Conservation (phyloP, 1,140 invertebrate species). For the Zaprionus vittiger region DNA sequence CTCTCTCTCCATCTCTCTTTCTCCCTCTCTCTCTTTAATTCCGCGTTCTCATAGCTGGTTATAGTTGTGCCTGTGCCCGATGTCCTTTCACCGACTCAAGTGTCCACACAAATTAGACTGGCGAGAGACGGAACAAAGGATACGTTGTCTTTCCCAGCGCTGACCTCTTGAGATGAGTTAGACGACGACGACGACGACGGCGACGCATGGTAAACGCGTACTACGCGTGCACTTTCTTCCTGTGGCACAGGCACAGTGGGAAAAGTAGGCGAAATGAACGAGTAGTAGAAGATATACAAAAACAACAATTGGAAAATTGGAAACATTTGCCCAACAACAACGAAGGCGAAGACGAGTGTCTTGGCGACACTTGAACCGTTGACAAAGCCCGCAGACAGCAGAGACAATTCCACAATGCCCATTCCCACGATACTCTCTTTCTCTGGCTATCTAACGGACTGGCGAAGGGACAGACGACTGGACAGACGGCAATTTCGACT, state of each 20-base stretch:
- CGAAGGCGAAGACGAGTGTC: slow-evolving; percentile 31
- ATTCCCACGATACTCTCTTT: slow-evolving; percentile 82
- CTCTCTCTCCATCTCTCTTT: slow-evolving; percentile 50
- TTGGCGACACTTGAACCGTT: slow-evolving; percentile 77
- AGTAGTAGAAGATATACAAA: slow-evolving; percentile 8
- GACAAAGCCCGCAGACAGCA: slow-evolving; percentile 62
- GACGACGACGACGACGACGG: slow-evolving; percentile 6
- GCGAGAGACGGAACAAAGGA: slow-evolving; percentile 39
- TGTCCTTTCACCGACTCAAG: slow-evolving; percentile 69
- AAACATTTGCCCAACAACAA: slow-evolving; percentile 67
- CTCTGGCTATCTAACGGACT: slow-evolving; percentile 53
- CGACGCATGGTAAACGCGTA: slow-evolving; percentile 74
- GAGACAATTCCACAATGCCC: slow-evolving; percentile 73
- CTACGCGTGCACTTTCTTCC: slow-evolving; percentile 67
- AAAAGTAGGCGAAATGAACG: slow-evolving; percentile 30
- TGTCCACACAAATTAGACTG: slow-evolving; percentile 76
- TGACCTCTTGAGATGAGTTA: slow-evolving; percentile 72
- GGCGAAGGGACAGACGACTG: slow-evolving; percentile 17
- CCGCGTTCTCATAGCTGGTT: slow-evolving; percentile 15
- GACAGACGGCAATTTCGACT: slow-evolving; percentile 32
- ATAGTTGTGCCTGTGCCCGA: background rate
- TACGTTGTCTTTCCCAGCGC: slow-evolving; percentile 56
- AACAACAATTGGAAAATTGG: slow-evolving; percentile 53
- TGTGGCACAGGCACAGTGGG: slow-evolving; percentile 55
- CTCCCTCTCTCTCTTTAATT: background rate